phyloP scores from a whole-genome alignment of 2,797 vertebrate species.

The Eutrigla gurnardus region DNA sequence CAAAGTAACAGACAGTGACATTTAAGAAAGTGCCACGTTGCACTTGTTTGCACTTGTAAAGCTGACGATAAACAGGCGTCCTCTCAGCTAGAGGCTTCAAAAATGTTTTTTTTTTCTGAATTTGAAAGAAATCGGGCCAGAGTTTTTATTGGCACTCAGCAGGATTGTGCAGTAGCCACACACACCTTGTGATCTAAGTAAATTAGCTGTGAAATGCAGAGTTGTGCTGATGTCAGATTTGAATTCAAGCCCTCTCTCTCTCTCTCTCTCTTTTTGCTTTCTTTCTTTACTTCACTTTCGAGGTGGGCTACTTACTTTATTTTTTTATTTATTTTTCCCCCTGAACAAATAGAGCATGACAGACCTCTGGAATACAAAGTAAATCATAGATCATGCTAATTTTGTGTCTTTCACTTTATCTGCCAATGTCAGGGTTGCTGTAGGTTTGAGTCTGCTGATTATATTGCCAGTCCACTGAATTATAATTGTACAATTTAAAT shows the following conservation, averaged over 20 bases:
- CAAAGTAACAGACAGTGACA: slow-evolving; percentile 68
- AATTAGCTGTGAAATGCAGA: slow-evolving; percentile 65
- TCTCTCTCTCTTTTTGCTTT: no score
- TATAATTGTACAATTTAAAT: slow-evolving; percentile 32
- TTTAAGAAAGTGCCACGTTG: slow-evolving; percentile 59
- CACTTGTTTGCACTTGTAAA: slow-evolving; percentile 54
- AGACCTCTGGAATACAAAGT: slow-evolving; percentile 26
- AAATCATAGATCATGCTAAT: slow-evolving; percentile 7
- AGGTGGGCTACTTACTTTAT: slow-evolving; percentile 9
- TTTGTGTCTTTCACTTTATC: slow-evolving; percentile 19
- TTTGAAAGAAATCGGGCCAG: slow-evolving; percentile 30
- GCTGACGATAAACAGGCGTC: slow-evolving; percentile 22
- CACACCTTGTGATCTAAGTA: slow-evolving; percentile 48
- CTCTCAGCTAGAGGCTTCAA: slow-evolving; percentile 37
- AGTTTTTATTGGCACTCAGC: slow-evolving; percentile 61
- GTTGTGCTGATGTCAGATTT: slow-evolving; percentile 58
- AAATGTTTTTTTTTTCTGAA: slow-evolving; percentile 45
- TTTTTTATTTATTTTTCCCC: slow-evolving; percentile 11
- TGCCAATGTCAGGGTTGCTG: slow-evolving; percentile 31
- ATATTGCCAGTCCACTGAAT: slow-evolving; percentile 17
- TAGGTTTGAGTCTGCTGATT: slow-evolving; percentile 13
- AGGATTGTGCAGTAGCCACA: slow-evolving; percentile 40
- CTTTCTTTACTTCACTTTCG: neutral
- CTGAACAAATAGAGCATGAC: slow-evolving; percentile 43
- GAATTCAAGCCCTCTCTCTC: slow-evolving; percentile 43